Base-by-base conservation (phyloP, 1,140 invertebrate genomes). In the Drosophila willistoni region DNA sequence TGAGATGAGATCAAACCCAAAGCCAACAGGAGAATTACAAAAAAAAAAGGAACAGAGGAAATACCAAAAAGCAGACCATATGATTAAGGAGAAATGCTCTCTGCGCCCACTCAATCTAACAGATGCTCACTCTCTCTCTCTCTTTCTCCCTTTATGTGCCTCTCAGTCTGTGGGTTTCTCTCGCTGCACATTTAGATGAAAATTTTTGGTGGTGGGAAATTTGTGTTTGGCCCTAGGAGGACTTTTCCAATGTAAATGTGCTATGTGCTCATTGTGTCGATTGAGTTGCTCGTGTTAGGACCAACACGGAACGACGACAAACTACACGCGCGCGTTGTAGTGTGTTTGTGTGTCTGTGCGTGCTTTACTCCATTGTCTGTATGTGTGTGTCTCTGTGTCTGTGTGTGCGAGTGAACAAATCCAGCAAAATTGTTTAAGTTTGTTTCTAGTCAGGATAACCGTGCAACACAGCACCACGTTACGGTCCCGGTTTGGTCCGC, bases 211-310 rank as follows among this genome's bases (percentile, higher is more conserved):
- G 84, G 84, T 89, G 84, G 80, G 73, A 89, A 89, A 78, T 65
- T 84, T 71, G 29, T 81, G 44, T 51, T 19, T 51, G 34, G 44
- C 74, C 73, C 70, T 75, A 67, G 70, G 77, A 90, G 87, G 89
- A 90, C 84, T 90, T 90, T 90, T 89, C 80, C 89, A 89, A 78
- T 78, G 64, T 69, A 69, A 89, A 78, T 78, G 64, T 69, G 71
- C 84, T 72, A 60, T 67, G 65, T 73, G 81, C 86, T 91, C 90
- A 91, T 91, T 91, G 90, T 91, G 83, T 91, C 90, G 86, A 80
- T 80, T 89, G 90, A 91, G 90, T 91, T 91, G 90, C 86, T 91
- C 70, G 90, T 78, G 90, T 73, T 82, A 91, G 90, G 90, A 91
- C 90, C 79, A 51, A 19, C 44, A 51, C 44, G 44, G 44, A 51